phyloP scores from a whole-genome alignment of 2,888 invertebrate genomes.

The Euphydryas editha region DNA sequence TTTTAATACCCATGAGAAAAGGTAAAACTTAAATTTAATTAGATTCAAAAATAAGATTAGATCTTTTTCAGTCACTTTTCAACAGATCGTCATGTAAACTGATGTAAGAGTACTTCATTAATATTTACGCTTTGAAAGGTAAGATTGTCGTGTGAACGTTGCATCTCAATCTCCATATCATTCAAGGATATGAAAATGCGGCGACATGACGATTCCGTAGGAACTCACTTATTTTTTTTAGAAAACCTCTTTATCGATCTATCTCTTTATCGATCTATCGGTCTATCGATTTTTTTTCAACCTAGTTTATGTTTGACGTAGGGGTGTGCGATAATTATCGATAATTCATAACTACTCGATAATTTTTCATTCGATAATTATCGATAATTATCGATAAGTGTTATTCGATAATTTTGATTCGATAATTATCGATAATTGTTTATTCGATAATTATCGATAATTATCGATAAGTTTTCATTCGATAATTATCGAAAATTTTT shows the following conservation, averaged over 20 bases:
- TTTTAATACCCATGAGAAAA: not conserved
- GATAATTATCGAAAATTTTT: no score
- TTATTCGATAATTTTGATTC: no score
- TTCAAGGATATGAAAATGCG: not conserved
- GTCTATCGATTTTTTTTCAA: no score
- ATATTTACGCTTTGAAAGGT: conserved; percentile 1
- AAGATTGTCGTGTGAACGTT: conserved; percentile 1
- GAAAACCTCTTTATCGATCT: not conserved
- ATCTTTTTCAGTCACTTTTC: conserved; percentile 4
- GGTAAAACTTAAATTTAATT: not conserved
- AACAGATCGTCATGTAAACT: conserved; percentile 1
- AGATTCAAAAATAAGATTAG: not conserved
- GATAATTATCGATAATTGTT: no score
- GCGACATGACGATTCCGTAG: not conserved
- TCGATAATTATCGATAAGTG: no score
- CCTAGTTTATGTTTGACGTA: no score
- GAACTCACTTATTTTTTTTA: not conserved
- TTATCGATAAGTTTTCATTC: no score
- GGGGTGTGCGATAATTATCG: no score
- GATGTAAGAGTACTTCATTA: conserved; percentile 2
- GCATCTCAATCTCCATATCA: not conserved
- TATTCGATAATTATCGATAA: no score
- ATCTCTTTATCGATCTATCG: no score
- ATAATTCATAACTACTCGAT: no score
- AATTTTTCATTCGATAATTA: no score